Evolutionary conservation across 1,140 invertebrate genomes (phyloP).

Genomic region (Melipona quadrifasciata): DNA sequence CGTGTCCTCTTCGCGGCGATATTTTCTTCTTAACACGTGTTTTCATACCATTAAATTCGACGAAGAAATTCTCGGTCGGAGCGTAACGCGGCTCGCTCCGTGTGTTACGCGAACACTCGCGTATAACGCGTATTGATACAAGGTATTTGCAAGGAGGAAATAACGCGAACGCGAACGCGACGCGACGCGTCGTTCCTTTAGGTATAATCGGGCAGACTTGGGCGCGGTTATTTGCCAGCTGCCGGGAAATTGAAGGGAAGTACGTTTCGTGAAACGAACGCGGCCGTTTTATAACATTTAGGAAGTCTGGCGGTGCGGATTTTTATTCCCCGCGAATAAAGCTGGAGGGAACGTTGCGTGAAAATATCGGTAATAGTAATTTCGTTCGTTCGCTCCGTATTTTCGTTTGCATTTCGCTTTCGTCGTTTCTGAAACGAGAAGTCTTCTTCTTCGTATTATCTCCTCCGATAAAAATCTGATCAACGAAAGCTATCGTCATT

Average conservation of each 20-base stretch:
- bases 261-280: background rate
- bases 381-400: background rate
- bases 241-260: conserved; percentile 1
- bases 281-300: background rate
- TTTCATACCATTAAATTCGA: background rate
- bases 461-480: too few species aligned
- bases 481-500: too few species aligned
- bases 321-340: background rate
- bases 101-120: background rate
- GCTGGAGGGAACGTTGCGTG: background rate
- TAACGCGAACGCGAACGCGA: background rate
- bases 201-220: background rate
- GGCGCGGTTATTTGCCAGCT: background rate
- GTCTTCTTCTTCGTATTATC: background rate
- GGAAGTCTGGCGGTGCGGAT: background rate
- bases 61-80: background rate
- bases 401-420: background rate
- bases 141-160: background rate
- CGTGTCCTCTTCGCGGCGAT: background rate
- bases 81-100: background rate
- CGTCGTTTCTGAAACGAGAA: background rate
- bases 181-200: background rate
- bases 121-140: background rate
- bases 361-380: conserved; percentile 14
- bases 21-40: background rate